These are phyloP conservation scores for Laspeyria flexula DNA, from an alignment of 2,888 invertebrate species.

Conservation along the genomic window DNA sequence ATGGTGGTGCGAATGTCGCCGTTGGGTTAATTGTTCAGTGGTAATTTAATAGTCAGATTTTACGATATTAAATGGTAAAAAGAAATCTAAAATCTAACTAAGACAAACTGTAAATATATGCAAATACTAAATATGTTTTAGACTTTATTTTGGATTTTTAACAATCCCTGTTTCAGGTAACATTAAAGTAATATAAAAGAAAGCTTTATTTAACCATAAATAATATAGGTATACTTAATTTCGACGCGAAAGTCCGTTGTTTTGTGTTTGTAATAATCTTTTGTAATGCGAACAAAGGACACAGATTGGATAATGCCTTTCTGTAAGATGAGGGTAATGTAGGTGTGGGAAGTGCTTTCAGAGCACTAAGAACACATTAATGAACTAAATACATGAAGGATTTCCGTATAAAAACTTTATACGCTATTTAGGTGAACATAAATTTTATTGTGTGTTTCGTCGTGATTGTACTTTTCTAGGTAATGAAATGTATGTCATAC, in stretches of 20 bases:
- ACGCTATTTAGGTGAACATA: background rate
- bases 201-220: slow-evolving; percentile 12
- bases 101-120: too few relatives aligned
- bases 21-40: too few relatives aligned
- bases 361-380: slow-evolving; percentile 5
- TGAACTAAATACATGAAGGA: slow-evolving; percentile 5
- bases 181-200: slow-evolving; percentile 29
- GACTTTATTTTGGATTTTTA: slow-evolving; percentile 8
- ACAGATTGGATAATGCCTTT: slow-evolving; percentile 41
- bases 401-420: background rate
- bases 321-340: slow-evolving; percentile 20
- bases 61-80: too few relatives aligned
- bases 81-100: too few relatives aligned
- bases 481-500: too few relatives aligned
- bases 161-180: slow-evolving; percentile 23
- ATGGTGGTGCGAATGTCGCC: too few relatives aligned
- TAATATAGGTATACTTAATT: slow-evolving; percentile 20
- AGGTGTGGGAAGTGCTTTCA: slow-evolving; percentile 10
- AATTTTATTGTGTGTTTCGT: too few relatives aligned
- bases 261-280: slow-evolving; percentile 43
- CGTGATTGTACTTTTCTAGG: too few relatives aligned
- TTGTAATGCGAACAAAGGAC: slow-evolving; percentile 40
- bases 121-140: slow-evolving; percentile 1
- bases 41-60: too few relatives aligned
- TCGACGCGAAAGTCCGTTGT: slow-evolving; percentile 32